phyloP scores from a whole-genome alignment of 2,797 vertebrate species.

The Streptopelia turtur region DNA sequence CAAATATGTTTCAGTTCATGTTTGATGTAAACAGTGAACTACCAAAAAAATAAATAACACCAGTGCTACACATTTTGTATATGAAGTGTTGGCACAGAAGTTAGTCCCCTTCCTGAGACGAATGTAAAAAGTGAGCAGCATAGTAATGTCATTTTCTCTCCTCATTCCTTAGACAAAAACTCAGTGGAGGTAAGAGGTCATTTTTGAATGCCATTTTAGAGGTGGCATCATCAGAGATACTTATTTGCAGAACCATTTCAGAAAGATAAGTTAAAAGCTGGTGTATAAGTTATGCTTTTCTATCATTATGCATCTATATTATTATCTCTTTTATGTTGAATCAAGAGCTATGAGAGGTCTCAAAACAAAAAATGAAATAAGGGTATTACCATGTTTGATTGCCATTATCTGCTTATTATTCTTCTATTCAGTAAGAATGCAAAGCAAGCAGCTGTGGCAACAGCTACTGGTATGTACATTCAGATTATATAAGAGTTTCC shows the following conservation, averaged over 20 bases:
- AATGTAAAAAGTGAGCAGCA: not conserved
- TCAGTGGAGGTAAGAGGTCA: not conserved
- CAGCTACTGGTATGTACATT: not conserved
- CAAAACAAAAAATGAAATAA: not conserved
- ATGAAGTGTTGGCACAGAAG: not conserved
- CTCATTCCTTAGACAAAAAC: not conserved
- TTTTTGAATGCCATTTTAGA: not conserved
- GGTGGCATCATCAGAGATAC: not conserved
- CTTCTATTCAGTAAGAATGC: not conserved
- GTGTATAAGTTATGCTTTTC: not conserved
- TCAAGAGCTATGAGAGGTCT: not conserved
- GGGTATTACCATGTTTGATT: not conserved
- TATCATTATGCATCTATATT: not conserved
- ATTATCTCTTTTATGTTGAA: not conserved
- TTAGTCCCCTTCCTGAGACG: not conserved
- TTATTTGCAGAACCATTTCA: not conserved
- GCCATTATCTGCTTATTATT: not conserved
- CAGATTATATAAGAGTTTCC: not conserved
- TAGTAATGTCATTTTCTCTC: not conserved
- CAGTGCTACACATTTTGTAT: fast-evolving
- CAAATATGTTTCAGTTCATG: not conserved
- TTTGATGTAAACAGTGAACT: not conserved
- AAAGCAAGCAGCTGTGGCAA: not conserved
- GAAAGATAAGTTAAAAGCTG: not conserved
- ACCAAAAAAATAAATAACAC: not conserved